These are phyloP conservation scores for Ceramica pisi DNA, from an alignment of 2,888 invertebrate species.

Conservation along the genomic window DNA sequence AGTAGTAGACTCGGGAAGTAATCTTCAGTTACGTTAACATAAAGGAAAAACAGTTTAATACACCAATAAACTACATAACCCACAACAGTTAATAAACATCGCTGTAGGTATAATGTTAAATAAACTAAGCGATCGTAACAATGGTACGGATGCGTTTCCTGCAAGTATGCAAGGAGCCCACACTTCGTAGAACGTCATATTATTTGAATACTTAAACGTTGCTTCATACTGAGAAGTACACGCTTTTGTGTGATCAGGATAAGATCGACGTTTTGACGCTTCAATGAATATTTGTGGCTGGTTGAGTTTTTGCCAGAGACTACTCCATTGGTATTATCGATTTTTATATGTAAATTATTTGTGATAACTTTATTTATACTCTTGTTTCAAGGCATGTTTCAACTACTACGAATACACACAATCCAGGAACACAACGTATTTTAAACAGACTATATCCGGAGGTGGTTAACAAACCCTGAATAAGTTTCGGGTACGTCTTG, in stretches of 20 bases:
- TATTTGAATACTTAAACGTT: conserved; percentile 61
- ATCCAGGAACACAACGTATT: background rate
- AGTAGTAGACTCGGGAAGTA: background rate
- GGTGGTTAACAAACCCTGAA: background rate
- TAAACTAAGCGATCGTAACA: conserved; percentile 68
- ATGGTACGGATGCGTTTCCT: conserved; percentile 81
- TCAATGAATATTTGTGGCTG: conserved; percentile 20
- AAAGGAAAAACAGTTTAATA: background rate
- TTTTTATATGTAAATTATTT: too few species aligned
- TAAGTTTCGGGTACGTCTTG: background rate
- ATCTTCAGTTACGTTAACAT: background rate
- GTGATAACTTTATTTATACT: background rate
- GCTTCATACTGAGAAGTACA: conserved; percentile 55
- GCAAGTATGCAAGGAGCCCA: conserved; percentile 59
- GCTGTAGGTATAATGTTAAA: conserved; percentile 54
- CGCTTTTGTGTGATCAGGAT: conserved; percentile 48
- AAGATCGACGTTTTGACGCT: conserved; percentile 17
- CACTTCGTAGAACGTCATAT: conserved; percentile 67
- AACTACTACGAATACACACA: background rate
- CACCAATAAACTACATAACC: background rate
- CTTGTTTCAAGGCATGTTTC: background rate
- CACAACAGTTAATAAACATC: conserved; percentile 48
- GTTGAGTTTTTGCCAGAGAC: background rate
- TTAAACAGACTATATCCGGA: background rate
- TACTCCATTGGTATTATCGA: too few species aligned